A percentile compares a stretch with the other conserved stretches of the same genome.
These are phyloP conservation scores for Hephaestus fuliginosus DNA, from an alignment of 2,797 vertebrate genomes.

Conservation along the genomic window DNA sequence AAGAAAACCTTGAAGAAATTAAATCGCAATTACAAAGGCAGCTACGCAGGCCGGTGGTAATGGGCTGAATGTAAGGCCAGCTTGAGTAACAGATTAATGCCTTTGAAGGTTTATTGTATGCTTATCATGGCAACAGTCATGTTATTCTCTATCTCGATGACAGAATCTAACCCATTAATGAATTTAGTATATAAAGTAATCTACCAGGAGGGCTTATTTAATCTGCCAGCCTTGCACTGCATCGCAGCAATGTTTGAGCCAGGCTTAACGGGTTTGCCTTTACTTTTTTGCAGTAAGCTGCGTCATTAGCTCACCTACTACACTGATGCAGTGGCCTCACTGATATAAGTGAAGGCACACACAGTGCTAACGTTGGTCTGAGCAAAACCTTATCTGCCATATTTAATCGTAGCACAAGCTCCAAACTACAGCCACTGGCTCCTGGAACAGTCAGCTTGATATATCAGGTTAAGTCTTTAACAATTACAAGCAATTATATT, in stretches of 20 bases:
- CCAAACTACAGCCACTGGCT: background rate
- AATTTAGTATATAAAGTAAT: background rate
- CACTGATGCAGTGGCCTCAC: background rate
- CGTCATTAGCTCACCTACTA: background rate
- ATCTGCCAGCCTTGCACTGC: background rate
- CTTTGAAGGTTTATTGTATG: background rate
- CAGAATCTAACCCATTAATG: background rate
- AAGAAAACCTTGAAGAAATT: slow-evolving; percentile 16
- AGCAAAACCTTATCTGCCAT: background rate
- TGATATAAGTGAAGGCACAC: background rate
- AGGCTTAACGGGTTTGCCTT: background rate
- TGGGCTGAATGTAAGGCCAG: background rate
- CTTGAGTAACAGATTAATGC: background rate
- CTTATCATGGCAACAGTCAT: background rate
- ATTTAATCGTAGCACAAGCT: background rate
- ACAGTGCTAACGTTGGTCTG: background rate
- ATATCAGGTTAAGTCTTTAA: background rate
- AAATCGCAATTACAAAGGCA: slow-evolving; percentile 32
- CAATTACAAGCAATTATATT: too few species aligned
- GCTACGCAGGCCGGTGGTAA: background rate
- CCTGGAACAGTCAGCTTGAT: background rate
- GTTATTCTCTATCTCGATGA: background rate
- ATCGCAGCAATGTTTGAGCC: background rate
- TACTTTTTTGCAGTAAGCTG: background rate
- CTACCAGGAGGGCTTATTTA: background rate